Evolutionary conservation across 1,140 invertebrate genomes (phyloP).

Genomic region (Tribolium madens): DNA sequence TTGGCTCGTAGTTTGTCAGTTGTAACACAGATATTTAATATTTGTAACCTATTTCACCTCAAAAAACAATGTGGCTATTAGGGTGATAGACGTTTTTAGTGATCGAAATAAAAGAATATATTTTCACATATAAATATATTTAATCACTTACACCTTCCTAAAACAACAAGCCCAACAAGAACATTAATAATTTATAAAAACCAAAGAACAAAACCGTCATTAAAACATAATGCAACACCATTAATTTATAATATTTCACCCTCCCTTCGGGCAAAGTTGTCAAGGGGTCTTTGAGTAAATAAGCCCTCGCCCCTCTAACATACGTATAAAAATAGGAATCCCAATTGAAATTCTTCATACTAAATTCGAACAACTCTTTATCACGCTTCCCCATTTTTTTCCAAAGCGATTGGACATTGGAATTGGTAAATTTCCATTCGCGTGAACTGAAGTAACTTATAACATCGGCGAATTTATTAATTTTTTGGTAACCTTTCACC

Average conservation of each 20-base stretch:
- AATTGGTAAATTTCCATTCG: conserved; percentile 80
- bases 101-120: neutral
- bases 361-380: conserved; percentile 72
- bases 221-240: conserved; percentile 55
- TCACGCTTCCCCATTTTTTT: conserved; percentile 72
- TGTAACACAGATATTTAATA: no score
- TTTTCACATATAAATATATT: neutral
- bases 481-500: conserved; percentile 80
- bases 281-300: conserved; percentile 73
- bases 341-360: conserved; percentile 72
- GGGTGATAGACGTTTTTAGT: no score
- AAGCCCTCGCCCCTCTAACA: conserved; percentile 69
- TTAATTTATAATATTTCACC: conserved; percentile 55
- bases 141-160: neutral
- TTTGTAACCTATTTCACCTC: no score
- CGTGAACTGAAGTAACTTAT: conserved; percentile 79
- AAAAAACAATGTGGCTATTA: no score
- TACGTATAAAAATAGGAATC: conserved; percentile 71
- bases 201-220: conserved; percentile 48
- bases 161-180: conserved; percentile 16
- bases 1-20: no score
- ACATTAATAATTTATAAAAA: conserved; percentile 20
- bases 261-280: conserved; percentile 65
- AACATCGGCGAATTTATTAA: conserved; percentile 78
- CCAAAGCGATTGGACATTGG: conserved; percentile 74